Percentiles rank a stretch among this genome's conserved stretches.
These are phyloP conservation scores for Palythoa caribaeorum DNA, from an alignment of 92 coral and sea anemone species.

Conservation along the genomic window DNA sequence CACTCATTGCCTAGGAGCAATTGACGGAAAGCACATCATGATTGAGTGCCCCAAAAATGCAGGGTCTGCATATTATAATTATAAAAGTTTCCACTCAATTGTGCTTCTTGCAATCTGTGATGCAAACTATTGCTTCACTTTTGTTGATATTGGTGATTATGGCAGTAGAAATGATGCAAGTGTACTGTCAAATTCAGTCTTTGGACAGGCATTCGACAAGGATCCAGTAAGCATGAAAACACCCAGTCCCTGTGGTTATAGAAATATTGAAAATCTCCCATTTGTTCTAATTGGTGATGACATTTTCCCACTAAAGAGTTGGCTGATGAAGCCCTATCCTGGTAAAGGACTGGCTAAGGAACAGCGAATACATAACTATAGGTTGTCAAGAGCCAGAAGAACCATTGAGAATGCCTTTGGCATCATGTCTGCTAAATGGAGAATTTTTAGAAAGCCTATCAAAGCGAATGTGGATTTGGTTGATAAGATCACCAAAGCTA, in stretches of 20 bases:
- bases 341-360: constrained; percentile 37
- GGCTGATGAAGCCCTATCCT: constrained; percentile 46
- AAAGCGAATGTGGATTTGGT: constrained; percentile 47
- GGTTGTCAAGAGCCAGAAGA: not conserved
- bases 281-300: constrained; percentile 36
- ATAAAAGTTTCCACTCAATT: constrained; percentile 14
- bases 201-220: constrained; percentile 40
- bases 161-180: not conserved
- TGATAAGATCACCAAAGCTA: not conserved
- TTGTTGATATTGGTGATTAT: not conserved
- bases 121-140: too few relatives aligned
- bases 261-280: constrained; percentile 33
- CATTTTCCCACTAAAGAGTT: constrained; percentile 42
- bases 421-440: constrained; percentile 40
- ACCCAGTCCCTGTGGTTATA: constrained; percentile 31
- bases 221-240: constrained; percentile 34
- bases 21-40: too few relatives aligned
- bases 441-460: constrained; percentile 48
- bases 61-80: constrained; percentile 5
- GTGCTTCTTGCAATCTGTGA: not conserved
- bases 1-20: not conserved
- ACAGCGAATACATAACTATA: constrained; percentile 33
- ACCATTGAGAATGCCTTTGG: constrained; percentile 43
- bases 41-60: not conserved
- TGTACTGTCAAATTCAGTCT: constrained; percentile 39